Evolutionary conservation across 2,888 invertebrate species (phyloP), one percentile per base, ranked within the genome.

Genomic region (Epinotia ramella): DNA sequence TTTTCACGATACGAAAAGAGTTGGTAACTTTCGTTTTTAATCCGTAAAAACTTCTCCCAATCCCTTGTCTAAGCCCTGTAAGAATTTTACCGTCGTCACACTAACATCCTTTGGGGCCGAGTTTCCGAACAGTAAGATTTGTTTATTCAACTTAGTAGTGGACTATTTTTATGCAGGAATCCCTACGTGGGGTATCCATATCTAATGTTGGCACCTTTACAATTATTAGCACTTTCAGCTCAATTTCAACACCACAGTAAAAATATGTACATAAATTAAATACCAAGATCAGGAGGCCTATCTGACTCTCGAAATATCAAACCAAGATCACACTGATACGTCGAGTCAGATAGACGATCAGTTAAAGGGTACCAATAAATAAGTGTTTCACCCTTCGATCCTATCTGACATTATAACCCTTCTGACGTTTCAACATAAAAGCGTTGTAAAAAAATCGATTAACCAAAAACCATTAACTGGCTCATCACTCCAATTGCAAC

Each of bases 41-140:
- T 72, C 71, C 64, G 33, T 56, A 12, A n/a, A 44, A 72, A 72
- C 64, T 72, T 72, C n/a, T 20, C 12, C 12, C 28, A 63, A 57
- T 57, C 64, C 64, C 56, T 56, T 28, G 63, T 33, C 64, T 63
- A 57, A 63, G 56, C 44, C 53, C 20, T 56, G 44, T 64, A 40
- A 44, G 56, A 53, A 72, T n/a, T 64, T 64, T 64, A 64, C 44
- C 40, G 40, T 33, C 40, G 56, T 57, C 53, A 71, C 53, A 71
- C 53, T 40, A 18, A 56, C 44, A 46, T 72, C 72, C 24, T 53
- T 24, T 24, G 57, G 72, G 64, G n/a, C 16, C 20, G 44, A 60
- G 33, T 28, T 64, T 12, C 11, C 4, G 64, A 46, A 64, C 33
- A 62, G 60, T 60, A 62, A 28, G 49, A 24, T 28, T 49, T 49